These are phyloP conservation scores for Pteronotus mesoamericanus DNA, from an alignment of 2,797 vertebrate genomes.

Conservation along the genomic window DNA sequence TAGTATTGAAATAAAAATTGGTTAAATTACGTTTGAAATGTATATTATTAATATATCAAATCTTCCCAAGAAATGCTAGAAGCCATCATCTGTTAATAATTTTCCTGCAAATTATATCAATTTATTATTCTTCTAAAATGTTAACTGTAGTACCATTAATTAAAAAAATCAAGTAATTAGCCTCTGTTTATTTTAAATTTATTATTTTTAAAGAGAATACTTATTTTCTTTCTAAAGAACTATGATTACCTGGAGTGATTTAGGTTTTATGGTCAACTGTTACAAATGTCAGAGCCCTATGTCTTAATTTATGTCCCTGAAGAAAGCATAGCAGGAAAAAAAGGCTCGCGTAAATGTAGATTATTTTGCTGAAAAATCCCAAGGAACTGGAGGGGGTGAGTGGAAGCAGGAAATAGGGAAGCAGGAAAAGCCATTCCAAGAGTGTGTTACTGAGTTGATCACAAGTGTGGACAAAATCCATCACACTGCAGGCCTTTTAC, in stretches of 20 bases:
- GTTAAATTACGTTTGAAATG: background rate
- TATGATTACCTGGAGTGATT: background rate
- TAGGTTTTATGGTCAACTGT: background rate
- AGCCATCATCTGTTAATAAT: background rate
- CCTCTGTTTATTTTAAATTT: background rate
- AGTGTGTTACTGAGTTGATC: background rate
- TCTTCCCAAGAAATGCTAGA: background rate
- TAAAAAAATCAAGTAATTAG: background rate
- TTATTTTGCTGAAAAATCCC: background rate
- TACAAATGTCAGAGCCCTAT: background rate
- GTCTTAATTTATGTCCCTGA: background rate
- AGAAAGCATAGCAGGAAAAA: background rate
- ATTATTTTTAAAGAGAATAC: background rate
- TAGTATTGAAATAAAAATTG: background rate
- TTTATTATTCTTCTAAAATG: background rate
- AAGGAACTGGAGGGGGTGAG: background rate
- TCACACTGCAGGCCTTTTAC: background rate
- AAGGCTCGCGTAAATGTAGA: background rate
- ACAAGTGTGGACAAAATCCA: background rate
- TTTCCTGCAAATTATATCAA: background rate
- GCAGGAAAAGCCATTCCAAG: background rate
- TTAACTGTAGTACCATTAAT: background rate
- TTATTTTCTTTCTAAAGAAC: background rate
- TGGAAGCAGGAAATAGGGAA: background rate
- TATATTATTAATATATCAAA: background rate